phyloP scores from a whole-genome alignment of 2,888 invertebrate genomes.

The Acronicta psi region DNA sequence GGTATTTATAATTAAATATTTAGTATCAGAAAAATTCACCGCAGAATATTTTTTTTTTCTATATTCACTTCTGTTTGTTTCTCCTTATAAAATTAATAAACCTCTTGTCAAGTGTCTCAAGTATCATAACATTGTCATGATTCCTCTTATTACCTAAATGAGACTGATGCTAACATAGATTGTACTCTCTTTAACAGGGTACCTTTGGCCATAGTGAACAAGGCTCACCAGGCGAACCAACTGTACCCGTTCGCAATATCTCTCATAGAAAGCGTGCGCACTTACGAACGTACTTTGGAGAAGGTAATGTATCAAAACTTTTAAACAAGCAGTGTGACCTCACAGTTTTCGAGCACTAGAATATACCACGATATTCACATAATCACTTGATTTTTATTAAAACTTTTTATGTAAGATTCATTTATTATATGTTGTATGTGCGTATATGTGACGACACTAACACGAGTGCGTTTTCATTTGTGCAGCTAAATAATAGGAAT shows the following conservation, averaged over 20 bases:
- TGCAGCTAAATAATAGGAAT: constrained; percentile 90
- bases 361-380: constrained; percentile 56
- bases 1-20: constrained; percentile 69
- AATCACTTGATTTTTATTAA: constrained; percentile 51
- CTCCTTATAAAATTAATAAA: not conserved
- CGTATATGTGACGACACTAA: constrained; percentile 72
- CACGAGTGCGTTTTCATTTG: constrained; percentile 85
- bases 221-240: constrained; percentile 99
- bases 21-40: not conserved
- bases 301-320: constrained; percentile 91
- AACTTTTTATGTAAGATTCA: constrained; percentile 17
- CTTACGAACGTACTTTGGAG: constrained; percentile 98
- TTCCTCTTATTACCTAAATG: no score
- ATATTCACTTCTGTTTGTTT: not conserved
- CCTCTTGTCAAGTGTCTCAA: constrained; percentile 21
- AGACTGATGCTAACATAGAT: not conserved
- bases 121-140: constrained; percentile 3
- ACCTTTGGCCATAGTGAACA: constrained; percentile 99
- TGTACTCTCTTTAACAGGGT: constrained; percentile 89
- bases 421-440: constrained; percentile 38
- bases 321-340: constrained; percentile 45
- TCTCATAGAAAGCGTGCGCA: constrained; percentile 98
- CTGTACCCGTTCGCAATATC: constrained; percentile 99
- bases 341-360: constrained; percentile 69
- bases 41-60: not conserved